phyloP scores from a whole-genome alignment of 2,113 vertebrate genomes.

The Mus pahari region DNA sequence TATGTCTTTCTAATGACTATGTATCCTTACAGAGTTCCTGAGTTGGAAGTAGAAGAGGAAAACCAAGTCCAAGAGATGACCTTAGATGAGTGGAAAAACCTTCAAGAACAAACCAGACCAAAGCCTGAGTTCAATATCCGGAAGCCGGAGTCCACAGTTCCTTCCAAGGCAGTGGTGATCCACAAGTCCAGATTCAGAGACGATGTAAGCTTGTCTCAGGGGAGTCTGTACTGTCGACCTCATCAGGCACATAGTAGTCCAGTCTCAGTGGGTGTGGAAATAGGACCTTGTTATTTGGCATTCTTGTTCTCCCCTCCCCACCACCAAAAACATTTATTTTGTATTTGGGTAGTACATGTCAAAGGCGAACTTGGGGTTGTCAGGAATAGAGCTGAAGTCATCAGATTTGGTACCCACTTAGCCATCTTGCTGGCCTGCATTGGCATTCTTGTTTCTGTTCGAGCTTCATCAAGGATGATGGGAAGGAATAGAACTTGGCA shows the following conservation, averaged over 20 bases:
- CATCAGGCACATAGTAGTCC: neutral
- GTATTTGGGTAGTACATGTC: neutral
- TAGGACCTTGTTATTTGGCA: neutral
- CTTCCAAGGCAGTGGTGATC: conserved; percentile 96
- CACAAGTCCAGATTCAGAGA: conserved; percentile 92
- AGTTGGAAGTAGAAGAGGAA: conserved; percentile 86
- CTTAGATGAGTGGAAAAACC: conserved; percentile 96
- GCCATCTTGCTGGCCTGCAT: neutral
- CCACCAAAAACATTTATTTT: neutral
- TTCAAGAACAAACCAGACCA: conserved; percentile 92
- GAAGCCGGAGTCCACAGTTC: conserved; percentile 92
- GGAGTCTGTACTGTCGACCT: conserved; percentile 46
- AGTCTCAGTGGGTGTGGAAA: neutral
- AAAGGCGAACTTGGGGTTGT: neutral
- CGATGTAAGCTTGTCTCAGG: conserved; percentile 88
- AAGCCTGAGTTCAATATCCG: conserved; percentile 96
- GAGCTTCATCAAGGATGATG: neutral
- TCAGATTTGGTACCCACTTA: neutral
- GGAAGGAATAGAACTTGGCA: neutral
- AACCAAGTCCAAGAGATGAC: conserved; percentile 93
- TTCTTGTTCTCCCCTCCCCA: neutral
- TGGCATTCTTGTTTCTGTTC: conserved; percentile 30
- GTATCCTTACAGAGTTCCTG: conserved; percentile 85
- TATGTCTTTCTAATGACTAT: conserved; percentile 77
- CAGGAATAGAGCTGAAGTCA: neutral